Base-by-base conservation (phyloP, 2,113 vertebrate genomes). In the Periophthalmodon schlosseri region DNA sequence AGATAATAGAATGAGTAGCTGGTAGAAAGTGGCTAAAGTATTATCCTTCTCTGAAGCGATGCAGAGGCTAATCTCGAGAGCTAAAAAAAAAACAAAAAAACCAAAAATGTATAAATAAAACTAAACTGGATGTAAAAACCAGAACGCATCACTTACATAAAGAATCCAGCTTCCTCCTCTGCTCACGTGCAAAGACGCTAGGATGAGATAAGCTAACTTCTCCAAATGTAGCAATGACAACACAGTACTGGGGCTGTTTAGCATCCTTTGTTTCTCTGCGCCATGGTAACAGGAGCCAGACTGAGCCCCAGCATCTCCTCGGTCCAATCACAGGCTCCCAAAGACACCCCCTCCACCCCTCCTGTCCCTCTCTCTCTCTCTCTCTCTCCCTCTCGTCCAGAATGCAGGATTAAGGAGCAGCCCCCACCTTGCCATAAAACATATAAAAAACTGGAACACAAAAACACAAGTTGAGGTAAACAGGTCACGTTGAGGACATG, bases 241-340 rank as follows among this genome's bases (percentile, higher is more conserved):
- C 57, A 82, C 28, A 89, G 76, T 84, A 3, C 20, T 10, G 82
- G 72, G 60, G 65, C 75, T 67, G 47, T 54, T 83, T 68, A 83
- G 77, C 74, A 86, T 86, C 89, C 90, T 90, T 93, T 92, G 92
- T 92, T 87, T 90, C 86, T 81, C 79, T 84, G 86, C 70, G 82
- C 9, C 70, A 77, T 73, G 79, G 80, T 68, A 86, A 76, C 83
- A 82, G 68, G 64, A 86, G 76, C 85, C 77, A 84, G 84, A 89
- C 69, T 57, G 14, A 87, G 80, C 72, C 84, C 84, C 72, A 21
- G 52, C 52, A 83, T 88, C 84, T 85, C 81, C 87, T 66, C 69
- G 65, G 80, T 87, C 81, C 82, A 64, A 68, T 77, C 74, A 0
- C 72, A 86, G 80, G 79, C 81, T 85, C 87, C 84, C 82, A 75